Percentiles rank a stretch among this genome's conserved stretches.
phyloP scores from a whole-genome alignment of 2,888 invertebrate species.

The Hipparchia sbordonii region DNA sequence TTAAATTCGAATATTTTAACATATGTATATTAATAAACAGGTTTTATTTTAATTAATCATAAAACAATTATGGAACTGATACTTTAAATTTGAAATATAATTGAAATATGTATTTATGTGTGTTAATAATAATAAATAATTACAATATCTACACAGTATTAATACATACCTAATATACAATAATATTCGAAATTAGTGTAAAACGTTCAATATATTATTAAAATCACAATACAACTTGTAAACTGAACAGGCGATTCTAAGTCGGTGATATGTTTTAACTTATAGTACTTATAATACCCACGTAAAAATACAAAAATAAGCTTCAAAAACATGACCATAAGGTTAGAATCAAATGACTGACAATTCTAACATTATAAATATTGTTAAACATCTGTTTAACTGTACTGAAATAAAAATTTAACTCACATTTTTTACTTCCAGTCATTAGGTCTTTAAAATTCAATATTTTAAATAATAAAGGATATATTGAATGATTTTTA shows the following conservation, averaged over 20 bases:
- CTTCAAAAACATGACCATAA: not conserved
- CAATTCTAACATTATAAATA: not conserved
- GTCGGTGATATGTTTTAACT: conserved; percentile 51
- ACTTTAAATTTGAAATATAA: conserved; percentile 66
- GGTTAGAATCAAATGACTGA: not conserved
- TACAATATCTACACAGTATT: conserved; percentile 61
- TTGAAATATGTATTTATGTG: conserved; percentile 50
- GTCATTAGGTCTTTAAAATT: no score
- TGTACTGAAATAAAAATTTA: not conserved
- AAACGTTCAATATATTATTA: conserved; percentile 44
- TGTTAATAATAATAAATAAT: conserved; percentile 67
- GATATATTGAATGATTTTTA: not conserved
- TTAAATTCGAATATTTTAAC: conserved; percentile 84
- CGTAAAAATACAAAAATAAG: not conserved
- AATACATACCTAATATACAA: conserved; percentile 52
- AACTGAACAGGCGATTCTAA: conserved; percentile 45
- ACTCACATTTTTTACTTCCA: not conserved
- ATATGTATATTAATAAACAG: conserved; percentile 83
- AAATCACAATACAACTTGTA: conserved; percentile 50
- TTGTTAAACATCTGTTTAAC: not conserved
- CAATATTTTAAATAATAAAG: not conserved
- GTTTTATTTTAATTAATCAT: conserved; percentile 80
- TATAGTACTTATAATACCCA: conserved; percentile 25
- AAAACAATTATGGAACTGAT: conserved; percentile 67
- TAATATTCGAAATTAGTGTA: conserved; percentile 49